Evolutionary conservation across 1,140 invertebrate genomes (phyloP).

Genomic region (Diabrotica undecimpunctata): DNA sequence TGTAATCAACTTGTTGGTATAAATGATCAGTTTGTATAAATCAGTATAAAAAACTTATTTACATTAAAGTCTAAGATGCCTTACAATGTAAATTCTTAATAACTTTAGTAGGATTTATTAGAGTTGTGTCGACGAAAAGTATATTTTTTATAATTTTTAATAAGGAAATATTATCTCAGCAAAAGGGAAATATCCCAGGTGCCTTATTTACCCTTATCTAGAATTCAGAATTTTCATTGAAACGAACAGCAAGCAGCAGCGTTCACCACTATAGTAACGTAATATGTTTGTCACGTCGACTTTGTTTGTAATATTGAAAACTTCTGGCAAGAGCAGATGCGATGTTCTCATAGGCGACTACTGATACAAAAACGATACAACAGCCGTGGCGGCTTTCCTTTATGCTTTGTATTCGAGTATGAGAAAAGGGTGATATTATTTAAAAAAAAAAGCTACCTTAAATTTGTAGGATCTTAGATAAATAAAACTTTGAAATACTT

Average conservation of each 20-base stretch:
- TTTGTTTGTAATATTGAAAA: slow-evolving; percentile 7
- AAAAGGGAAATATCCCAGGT: neutral
- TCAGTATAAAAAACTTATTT: too few relatives aligned
- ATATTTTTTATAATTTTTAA: too few relatives aligned
- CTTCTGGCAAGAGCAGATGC: slow-evolving; percentile 5
- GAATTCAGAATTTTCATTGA: slow-evolving; percentile 5
- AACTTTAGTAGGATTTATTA: too few relatives aligned
- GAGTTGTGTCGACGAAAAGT: too few relatives aligned
- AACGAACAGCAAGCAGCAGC: neutral
- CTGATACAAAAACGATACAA: slow-evolving; percentile 3
- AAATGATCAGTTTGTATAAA: too few relatives aligned
- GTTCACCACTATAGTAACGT: neutral
- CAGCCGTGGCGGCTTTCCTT: neutral
- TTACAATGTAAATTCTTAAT: too few relatives aligned
- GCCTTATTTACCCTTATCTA: neutral
- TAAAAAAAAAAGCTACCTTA: too few relatives aligned
- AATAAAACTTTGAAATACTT: too few relatives aligned
- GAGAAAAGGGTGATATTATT: neutral
- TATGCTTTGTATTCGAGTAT: slow-evolving; percentile 3
- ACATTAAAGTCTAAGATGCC: too few relatives aligned
- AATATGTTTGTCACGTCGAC: slow-evolving; percentile 11
- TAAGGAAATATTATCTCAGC: too few relatives aligned
- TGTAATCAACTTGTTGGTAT: too few relatives aligned
- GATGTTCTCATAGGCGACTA: neutral
- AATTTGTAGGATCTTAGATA: too few relatives aligned